Base-by-base conservation (phyloP, 2,888 invertebrate genomes). In the Himalopsyche kuldschensis region DNA sequence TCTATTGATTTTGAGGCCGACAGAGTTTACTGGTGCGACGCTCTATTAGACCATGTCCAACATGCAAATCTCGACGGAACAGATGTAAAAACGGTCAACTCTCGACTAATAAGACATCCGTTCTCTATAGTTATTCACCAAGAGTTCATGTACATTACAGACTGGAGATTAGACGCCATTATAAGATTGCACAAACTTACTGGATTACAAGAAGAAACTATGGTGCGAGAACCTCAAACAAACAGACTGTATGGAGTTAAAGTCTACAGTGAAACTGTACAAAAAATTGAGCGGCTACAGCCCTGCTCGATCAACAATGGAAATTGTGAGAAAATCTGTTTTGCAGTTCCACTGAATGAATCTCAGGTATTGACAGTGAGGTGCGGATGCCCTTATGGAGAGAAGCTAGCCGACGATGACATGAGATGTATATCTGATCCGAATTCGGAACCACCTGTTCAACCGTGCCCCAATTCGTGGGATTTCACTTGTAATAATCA, bases 1-100 rank as follows among this genome's bases (percentile, higher is more conserved):
- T 97, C 98, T 1, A 96, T 99, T 86, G 99, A 99, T 90, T 97
- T 97, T 88, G 93, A 93, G 48, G 94, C 94, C 24, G 96, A 98
- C 89, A 93, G 98, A 17, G 92, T 99, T 0, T 99, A 99, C 90
- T 99, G 99, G 99, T 98, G 98, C 88, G 99, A 99, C 89, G 99
- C 99, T 3, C 90, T 98, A 2, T 92, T 99, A 8, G 99, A 99
- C 90, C 98, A 99, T 90, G 97, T 99, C 0, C 98, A 98, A 88
- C 98, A 98, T 89, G 95, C 98, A 0, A 95, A 95, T 87, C 91
- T 98, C 4, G 97, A 98, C 88, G 99, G 99, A 0, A 95, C 94
- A 0, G 97, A 98, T 89, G 96, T 98, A 0, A 95, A 94, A 87
- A 98, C 98, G 0, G 96, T 99, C 0, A 96, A 95, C 88, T 97